Evolutionary conservation across 2,113 vertebrate species (phyloP), one percentile per base, ranked within the genome.

Genomic region (Hystrix cristata): DNA sequence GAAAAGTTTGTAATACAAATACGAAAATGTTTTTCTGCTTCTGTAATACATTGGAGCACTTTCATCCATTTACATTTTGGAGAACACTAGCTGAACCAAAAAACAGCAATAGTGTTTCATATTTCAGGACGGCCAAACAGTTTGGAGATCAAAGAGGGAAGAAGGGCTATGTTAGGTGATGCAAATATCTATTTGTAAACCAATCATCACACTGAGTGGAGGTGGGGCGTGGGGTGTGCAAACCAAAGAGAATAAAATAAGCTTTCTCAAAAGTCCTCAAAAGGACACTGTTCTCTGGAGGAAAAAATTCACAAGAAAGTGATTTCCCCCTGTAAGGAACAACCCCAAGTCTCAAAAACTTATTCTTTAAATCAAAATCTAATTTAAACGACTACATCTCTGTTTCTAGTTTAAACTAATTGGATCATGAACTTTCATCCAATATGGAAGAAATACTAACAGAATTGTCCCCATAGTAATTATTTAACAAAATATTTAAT

Each of bases 61-160:
- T 97, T 97, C 46, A 55, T 83, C 83, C 91, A 95, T 74, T 96
- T 95, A 65, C 76, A 96, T 91, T 72, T 97, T 95, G 74, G 93
- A 90, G 8, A 88, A 57, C 48, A 95, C 7, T 48, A 59, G 38
- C 85, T 90, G 51, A 11, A 96, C 46, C 14, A 83, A 93, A 96
- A 97, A 94, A 86, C 21, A 86, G 71, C 48, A 96, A 27, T 38
- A 94, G 38, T 21, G 48, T 94, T 95, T 97, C 60, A 69, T 86
- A 90, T 96, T 95, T 91, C 11, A 87, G 31, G 1, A 71, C 87
- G 60, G 19, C 18, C 96, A 82, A 97, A 96, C 5, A 46, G 29
- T 55, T 97, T 95, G 81, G 86, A 80, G 78, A 94, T 93, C 60
- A 94, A 65, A 90, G 92, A 90, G 98, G 74, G 11, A 94, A 93